These are phyloP conservation scores for Acanthoscelides obtectus DNA, from an alignment of 2,888 invertebrate genomes.

Conservation along the genomic window DNA sequence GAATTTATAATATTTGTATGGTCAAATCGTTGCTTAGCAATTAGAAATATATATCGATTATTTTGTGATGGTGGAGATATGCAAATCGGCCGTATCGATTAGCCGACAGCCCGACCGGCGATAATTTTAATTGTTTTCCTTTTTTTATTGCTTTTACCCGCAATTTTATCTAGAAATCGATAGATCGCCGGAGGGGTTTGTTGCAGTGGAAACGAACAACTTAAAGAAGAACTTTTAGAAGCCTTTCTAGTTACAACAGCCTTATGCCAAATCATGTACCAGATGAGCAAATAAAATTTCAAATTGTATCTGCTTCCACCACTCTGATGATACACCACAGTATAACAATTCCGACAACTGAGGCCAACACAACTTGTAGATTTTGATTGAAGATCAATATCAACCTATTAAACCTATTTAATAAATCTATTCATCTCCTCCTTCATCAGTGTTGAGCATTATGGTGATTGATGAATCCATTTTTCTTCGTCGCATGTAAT, in stretches of 20 bases:
- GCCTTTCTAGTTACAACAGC: background rate
- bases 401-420: too few relatives aligned
- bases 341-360: too few relatives aligned
- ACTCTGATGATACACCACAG: too few relatives aligned
- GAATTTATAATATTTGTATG: conserved; percentile 37
- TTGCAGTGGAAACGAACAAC: background rate
- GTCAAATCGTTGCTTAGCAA: conserved; percentile 43
- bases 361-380: too few relatives aligned
- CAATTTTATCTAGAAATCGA: conserved; percentile 15
- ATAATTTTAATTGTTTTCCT: conserved; percentile 24
- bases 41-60: conserved; percentile 34
- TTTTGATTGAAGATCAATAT: too few relatives aligned
- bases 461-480: background rate
- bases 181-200: background rate
- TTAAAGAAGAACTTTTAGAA: background rate
- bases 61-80: conserved; percentile 31
- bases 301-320: too few relatives aligned
- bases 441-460: background rate
- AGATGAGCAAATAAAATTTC: too few relatives aligned
- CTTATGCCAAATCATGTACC: too few relatives aligned
- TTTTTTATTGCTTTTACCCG: conserved; percentile 6
- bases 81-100: conserved; percentile 34
- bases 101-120: conserved; percentile 2
- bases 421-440: background rate
- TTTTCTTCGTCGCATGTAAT: background rate